These are phyloP conservation scores for Gorsachius goisagi DNA, from an alignment of 2,113 vertebrate genomes.

Conservation along the genomic window DNA sequence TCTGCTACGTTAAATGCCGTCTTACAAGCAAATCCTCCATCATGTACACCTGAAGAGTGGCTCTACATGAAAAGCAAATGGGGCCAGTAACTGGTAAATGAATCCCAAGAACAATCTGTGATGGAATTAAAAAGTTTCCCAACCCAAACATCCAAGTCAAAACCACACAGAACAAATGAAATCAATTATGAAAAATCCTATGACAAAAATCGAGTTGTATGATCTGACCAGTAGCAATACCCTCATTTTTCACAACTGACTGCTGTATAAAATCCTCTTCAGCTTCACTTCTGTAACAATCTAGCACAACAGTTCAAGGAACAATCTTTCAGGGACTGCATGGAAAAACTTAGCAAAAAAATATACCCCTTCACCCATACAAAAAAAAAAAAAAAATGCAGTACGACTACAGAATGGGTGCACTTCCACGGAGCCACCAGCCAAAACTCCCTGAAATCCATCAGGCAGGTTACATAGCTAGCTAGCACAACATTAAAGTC, in stretches of 20 bases:
- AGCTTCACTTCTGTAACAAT: neutral
- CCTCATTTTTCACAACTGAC: neutral
- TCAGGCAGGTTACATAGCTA: no score
- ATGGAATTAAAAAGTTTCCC: neutral
- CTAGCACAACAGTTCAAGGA: neutral
- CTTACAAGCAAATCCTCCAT: neutral
- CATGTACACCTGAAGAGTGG: neutral
- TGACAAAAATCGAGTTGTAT: neutral
- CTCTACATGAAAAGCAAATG: neutral
- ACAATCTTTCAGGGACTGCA: neutral
- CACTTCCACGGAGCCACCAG: neutral
- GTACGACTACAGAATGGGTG: neutral
- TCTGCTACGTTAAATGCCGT: neutral
- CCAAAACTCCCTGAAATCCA: neutral
- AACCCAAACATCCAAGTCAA: neutral
- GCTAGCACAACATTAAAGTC: neutral
- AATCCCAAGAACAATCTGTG: neutral
- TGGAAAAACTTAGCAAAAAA: neutral
- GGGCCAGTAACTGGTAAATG: neutral
- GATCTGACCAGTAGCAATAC: neutral
- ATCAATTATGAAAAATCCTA: neutral
- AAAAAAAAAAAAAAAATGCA: neutral
- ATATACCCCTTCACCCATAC: rapidly evolving
- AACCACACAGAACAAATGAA: neutral
- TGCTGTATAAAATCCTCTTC: neutral